phyloP scores from a whole-genome alignment of 2,888 invertebrate genomes.

The Alentia gelatinosa region DNA sequence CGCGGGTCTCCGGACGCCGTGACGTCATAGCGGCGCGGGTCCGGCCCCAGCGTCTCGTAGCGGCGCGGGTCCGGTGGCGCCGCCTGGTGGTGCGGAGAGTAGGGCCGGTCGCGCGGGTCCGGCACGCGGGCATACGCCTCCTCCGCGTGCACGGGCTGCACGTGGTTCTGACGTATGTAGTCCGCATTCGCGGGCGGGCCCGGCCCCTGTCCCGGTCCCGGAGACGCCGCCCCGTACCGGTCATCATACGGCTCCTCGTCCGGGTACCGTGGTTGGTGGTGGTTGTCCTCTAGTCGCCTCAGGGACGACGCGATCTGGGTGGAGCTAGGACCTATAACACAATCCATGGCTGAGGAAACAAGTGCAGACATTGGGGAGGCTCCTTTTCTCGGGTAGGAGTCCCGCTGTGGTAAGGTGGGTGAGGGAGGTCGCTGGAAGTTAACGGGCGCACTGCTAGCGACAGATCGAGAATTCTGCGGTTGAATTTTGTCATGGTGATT shows the following conservation, averaged over 20 bases:
- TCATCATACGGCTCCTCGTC: conserved; percentile 43
- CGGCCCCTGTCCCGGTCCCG: neutral
- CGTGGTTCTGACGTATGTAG: neutral
- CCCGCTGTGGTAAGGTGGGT: neutral
- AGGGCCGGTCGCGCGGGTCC: neutral
- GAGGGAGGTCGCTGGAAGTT: neutral
- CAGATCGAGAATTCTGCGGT: conserved; percentile 19
- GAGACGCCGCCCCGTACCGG: neutral
- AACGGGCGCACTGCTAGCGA: neutral
- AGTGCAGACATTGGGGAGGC: conserved; percentile 55
- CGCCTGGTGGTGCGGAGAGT: neutral
- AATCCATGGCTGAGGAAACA: conserved; percentile 60
- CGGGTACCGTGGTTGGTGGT: conserved; percentile 8
- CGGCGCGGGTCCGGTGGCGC: neutral
- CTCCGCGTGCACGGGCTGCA: neutral
- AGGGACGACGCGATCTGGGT: conserved; percentile 45
- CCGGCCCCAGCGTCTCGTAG: neutral
- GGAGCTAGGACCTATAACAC: conserved; percentile 58
- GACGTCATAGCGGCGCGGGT: neutral
- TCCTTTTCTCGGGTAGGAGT: conserved; percentile 8
- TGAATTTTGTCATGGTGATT: conserved; percentile 24
- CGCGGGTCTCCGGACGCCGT: neutral
- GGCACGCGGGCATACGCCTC: conserved; percentile 2
- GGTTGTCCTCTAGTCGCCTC: conserved; percentile 42
- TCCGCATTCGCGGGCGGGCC: neutral